A percentile compares a stretch with the other conserved stretches of the same genome.
phyloP scores from a whole-genome alignment of 1,140 invertebrate genomes.

The Halictus rubicundus region DNA sequence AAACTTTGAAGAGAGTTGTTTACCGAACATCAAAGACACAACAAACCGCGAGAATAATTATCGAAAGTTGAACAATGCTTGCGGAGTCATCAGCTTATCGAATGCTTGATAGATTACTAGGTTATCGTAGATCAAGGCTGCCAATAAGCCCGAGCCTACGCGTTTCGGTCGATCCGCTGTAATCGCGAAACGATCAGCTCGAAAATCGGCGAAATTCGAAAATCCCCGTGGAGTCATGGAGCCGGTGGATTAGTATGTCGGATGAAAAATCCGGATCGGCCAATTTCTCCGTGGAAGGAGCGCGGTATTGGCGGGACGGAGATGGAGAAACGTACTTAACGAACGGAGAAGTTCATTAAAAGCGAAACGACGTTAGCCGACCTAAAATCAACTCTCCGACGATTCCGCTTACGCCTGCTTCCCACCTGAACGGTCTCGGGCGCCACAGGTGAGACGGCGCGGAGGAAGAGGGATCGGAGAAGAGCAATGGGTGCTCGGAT shows the following conservation, averaged over 20 bases:
- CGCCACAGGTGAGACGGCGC: conserved; percentile 56
- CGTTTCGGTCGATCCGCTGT: no score
- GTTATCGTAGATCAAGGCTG: no score
- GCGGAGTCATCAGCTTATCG: no score
- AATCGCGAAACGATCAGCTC: no score
- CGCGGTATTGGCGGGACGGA: conserved; percentile 63
- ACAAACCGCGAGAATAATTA: no score
- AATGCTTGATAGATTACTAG: no score
- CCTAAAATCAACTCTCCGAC: conserved; percentile 78
- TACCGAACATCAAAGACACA: no score
- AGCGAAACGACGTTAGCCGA: conserved; percentile 80
- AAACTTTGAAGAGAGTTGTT: no score
- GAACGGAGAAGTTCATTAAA: conserved; percentile 81
- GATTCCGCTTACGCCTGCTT: conserved; percentile 56
- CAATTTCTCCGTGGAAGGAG: conserved; percentile 19
- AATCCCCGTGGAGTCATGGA: background rate
- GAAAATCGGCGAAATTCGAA: no score
- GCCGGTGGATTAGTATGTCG: background rate
- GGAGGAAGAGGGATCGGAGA: background rate
- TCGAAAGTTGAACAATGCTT: no score
- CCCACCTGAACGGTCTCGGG: conserved; percentile 31
- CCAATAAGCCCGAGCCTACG: no score
- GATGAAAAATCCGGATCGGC: background rate
- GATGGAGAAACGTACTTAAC: conserved; percentile 79
- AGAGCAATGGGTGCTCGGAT: conserved; percentile 6